phyloP scores from a whole-genome alignment of 2,888 invertebrate species.

The Melieria picta region DNA sequence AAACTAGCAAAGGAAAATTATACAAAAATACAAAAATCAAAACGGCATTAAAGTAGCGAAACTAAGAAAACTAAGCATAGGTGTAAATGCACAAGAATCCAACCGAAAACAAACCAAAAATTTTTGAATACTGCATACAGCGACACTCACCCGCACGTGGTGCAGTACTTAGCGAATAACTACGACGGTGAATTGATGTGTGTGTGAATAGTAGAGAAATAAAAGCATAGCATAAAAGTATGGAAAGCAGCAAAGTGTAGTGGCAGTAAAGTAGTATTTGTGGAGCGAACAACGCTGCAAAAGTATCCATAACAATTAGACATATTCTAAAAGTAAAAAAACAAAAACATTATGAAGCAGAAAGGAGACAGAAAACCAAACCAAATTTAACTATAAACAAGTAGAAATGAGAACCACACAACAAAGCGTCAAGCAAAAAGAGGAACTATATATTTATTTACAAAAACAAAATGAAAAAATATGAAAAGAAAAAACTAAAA shows the following conservation, averaged over 20 bases:
- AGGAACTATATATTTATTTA: conserved; percentile 25
- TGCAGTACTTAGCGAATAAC: too few relatives aligned
- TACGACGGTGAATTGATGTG: conserved; percentile 4
- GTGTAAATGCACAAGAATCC: background rate
- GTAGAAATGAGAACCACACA: background rate
- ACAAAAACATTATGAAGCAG: background rate
- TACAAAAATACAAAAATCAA: background rate
- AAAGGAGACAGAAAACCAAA: background rate
- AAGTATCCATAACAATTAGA: conserved; percentile 23
- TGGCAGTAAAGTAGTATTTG: background rate
- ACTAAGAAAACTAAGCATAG: background rate
- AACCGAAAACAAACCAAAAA: too few relatives aligned
- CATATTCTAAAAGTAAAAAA: conserved; percentile 11
- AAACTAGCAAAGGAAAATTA: background rate
- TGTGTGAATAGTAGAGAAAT: conserved; percentile 19
- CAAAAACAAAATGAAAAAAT: conserved; percentile 9
- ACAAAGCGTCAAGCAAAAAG: background rate
- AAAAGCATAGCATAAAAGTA: background rate
- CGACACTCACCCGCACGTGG: too few relatives aligned
- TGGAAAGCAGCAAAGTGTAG: background rate
- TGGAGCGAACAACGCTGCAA: too few relatives aligned
- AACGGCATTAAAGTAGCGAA: background rate
- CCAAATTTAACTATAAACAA: background rate
- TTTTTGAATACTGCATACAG: too few relatives aligned
- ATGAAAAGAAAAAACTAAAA: background rate